Percentiles rank a stretch among this genome's conserved stretches.
Evolutionary conservation across 2,797 vertebrate genomes (phyloP).

Genomic region (Etheostoma nigrum): DNA sequence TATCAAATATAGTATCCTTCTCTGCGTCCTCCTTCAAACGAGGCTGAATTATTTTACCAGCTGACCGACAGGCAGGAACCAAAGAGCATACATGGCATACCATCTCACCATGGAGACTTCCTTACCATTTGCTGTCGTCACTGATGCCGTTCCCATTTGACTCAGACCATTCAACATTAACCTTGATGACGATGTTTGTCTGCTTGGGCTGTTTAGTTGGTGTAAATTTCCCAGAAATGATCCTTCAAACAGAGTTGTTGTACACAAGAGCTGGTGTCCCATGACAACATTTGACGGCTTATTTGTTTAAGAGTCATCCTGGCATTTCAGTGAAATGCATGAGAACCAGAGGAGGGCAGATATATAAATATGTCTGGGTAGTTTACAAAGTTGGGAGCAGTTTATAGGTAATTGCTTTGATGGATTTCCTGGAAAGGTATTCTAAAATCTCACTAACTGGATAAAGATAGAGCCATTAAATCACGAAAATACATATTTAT

Average conservation of each 20-base stretch:
- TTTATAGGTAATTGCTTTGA: no score
- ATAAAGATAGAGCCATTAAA: no score
- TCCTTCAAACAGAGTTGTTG: conserved; percentile 35
- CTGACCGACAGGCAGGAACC: conserved; percentile 15
- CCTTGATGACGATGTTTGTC: conserved; percentile 50
- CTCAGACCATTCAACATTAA: conserved; percentile 26
- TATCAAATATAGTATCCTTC: background rate
- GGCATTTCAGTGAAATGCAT: conserved; percentile 35
- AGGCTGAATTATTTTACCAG: conserved; percentile 27
- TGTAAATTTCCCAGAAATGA: conserved; percentile 46
- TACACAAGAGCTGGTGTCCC: conserved; percentile 53
- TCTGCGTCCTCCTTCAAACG: background rate
- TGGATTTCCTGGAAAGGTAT: no score
- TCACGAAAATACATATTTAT: no score
- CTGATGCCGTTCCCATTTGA: conserved; percentile 36
- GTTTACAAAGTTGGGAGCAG: no score
- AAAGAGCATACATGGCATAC: conserved; percentile 43
- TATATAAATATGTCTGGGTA: no score
- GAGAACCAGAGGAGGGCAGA: background rate
- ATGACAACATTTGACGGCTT: conserved; percentile 44
- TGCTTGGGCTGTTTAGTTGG: conserved; percentile 38
- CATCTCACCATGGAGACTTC: conserved; percentile 52
- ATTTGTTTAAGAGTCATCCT: conserved; percentile 41
- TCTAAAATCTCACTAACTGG: no score
- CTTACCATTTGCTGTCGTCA: conserved; percentile 53